These are phyloP conservation scores for Lordiphosa stackelbergi DNA, from an alignment of 1,140 invertebrate genomes.

Conservation along the genomic window DNA sequence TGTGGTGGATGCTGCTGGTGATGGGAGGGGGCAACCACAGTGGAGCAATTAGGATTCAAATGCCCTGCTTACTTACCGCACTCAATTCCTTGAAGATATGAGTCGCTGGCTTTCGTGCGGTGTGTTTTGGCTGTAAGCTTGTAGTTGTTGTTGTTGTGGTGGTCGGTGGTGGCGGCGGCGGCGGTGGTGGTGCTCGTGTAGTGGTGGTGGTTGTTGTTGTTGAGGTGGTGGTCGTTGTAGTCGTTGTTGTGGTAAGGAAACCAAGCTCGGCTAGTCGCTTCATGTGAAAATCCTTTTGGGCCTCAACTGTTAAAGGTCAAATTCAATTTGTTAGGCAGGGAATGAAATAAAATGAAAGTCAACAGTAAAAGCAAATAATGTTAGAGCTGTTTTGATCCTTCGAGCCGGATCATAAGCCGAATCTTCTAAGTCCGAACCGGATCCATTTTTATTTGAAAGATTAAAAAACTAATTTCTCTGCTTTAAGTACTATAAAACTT, in stretches of 20 bases:
- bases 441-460: too few relatives aligned
- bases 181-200: constrained; percentile 56
- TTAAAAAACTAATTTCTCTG: too few relatives aligned
- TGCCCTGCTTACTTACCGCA: constrained; percentile 46
- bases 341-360: not conserved
- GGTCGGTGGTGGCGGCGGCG: constrained; percentile 51
- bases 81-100: constrained; percentile 60
- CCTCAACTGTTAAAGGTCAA: constrained; percentile 83
- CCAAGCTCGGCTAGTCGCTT: constrained; percentile 79
- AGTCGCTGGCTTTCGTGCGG: constrained; percentile 59
- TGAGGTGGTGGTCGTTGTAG: constrained; percentile 75
- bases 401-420: too few relatives aligned
- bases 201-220: constrained; percentile 72
- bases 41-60: constrained; percentile 37
- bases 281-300: constrained; percentile 91
- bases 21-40: constrained; percentile 23
- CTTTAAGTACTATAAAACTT: too few relatives aligned
- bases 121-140: constrained; percentile 61
- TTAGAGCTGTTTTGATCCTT: too few relatives aligned
- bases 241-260: constrained; percentile 78
- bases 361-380: too few relatives aligned
- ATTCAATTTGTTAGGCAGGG: constrained; percentile 4
- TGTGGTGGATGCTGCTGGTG: constrained; percentile 39
- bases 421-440: too few relatives aligned
- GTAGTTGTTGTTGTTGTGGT: constrained; percentile 66